Conservation (phyloP, 2,888 invertebrate species). For the Hermaeophaga mercurialis region DNA sequence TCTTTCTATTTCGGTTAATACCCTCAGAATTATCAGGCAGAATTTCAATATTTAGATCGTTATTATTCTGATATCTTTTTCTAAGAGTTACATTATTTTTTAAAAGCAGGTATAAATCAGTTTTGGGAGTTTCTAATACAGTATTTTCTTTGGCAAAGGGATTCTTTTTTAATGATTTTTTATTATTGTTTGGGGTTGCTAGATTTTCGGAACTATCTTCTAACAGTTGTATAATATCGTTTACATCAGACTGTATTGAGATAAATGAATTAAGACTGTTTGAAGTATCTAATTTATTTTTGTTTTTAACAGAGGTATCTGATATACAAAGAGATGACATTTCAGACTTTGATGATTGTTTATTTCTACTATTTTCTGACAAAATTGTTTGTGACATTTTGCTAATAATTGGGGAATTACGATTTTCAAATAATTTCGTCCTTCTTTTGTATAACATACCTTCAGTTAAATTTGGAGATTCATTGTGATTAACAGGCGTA, state of each 20-base stretch:
- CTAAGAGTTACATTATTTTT: too few relatives aligned
- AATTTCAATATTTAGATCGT: too few relatives aligned
- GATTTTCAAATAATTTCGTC: background rate
- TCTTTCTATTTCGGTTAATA: too few relatives aligned
- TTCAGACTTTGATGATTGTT: slow-evolving; percentile 19
- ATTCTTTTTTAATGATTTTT: too few relatives aligned
- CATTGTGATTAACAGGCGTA: background rate
- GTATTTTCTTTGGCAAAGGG: too few relatives aligned
- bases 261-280: slow-evolving; percentile 22
- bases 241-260: slow-evolving; percentile 15
- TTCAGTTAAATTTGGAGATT: slow-evolving; percentile 2
- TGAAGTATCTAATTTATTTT: background rate
- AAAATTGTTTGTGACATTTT: too few relatives aligned
- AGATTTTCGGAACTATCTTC: too few relatives aligned
- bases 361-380: slow-evolving; percentile 2
- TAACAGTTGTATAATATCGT: slow-evolving; percentile 9
- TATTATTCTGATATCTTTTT: too few relatives aligned
- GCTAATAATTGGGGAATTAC: background rate
- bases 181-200: too few relatives aligned
- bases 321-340: slow-evolving; percentile 24
- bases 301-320: background rate
- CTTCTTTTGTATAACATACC: background rate
- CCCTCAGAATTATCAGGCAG: too few relatives aligned
- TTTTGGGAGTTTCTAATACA: too few relatives aligned
- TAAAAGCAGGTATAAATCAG: too few relatives aligned